Evolutionary conservation across 2,113 vertebrate species (phyloP).

Genomic region (Malurus alboscapulatus): DNA sequence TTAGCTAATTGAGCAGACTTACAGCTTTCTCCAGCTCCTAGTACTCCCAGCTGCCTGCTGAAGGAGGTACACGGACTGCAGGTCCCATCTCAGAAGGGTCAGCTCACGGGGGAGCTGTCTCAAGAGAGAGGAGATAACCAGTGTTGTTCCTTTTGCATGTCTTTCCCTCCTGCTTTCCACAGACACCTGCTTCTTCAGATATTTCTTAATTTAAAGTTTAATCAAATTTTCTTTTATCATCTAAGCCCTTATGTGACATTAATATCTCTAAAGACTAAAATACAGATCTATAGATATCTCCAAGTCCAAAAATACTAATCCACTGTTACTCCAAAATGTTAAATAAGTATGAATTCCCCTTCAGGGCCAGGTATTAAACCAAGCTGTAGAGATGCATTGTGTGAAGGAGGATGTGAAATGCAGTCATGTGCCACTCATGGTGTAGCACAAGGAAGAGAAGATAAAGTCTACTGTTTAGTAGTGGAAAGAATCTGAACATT

Average conservation of each 20-base stretch:
- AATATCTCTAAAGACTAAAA: constrained; percentile 32
- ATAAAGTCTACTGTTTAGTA: neutral
- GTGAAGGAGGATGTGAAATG: neutral
- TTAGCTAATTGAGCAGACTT: neutral
- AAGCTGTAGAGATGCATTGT: neutral
- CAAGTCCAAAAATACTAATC: constrained; percentile 13
- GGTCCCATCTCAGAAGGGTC: neutral
- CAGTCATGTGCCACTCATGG: neutral
- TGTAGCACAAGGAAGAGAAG: neutral
- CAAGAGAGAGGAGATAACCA: neutral
- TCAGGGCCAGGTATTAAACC: neutral
- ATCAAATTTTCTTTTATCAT: constrained; percentile 18
- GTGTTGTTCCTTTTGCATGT: neutral
- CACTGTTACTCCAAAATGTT: neutral
- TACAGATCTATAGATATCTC: neutral
- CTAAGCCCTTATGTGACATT: constrained; percentile 1
- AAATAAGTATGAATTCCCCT: constrained; percentile 23
- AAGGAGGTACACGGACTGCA: neutral
- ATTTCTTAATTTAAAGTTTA: constrained; percentile 44
- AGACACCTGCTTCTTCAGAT: neutral
- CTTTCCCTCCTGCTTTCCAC: neutral
- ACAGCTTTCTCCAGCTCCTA: neutral
- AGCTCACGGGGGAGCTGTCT: neutral
- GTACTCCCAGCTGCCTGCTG: neutral
- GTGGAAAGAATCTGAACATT: neutral